These are phyloP conservation scores for Pelmatolapia mariae DNA, from an alignment of 2,113 vertebrate genomes.

Conservation along the genomic window DNA sequence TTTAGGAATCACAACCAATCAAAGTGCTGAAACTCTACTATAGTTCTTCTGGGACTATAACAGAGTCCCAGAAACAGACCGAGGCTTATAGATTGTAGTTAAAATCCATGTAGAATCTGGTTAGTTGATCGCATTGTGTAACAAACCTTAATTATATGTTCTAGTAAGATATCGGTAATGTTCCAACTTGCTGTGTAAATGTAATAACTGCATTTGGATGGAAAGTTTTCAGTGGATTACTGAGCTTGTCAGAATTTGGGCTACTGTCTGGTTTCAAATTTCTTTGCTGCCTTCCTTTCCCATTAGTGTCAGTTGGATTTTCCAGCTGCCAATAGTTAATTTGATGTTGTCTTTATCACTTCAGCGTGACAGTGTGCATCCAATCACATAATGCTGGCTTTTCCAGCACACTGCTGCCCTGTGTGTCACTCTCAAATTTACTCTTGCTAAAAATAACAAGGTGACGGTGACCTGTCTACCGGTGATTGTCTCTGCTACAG, in stretches of 20 bases:
- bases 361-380: not conserved
- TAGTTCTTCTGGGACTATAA: not conserved
- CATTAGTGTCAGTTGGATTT: slow-evolving; percentile 37
- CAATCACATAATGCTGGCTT: slow-evolving; percentile 36
- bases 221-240: not conserved
- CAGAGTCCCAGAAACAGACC: not conserved
- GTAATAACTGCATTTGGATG: not conserved
- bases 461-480: slow-evolving; percentile 34
- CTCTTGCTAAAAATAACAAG: slow-evolving; percentile 53
- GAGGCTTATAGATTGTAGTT: not conserved
- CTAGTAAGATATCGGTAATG: not conserved
- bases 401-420: not conserved
- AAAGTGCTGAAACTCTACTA: not conserved
- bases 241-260: not conserved
- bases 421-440: slow-evolving; percentile 34
- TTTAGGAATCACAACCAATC: not conserved
- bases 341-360: slow-evolving; percentile 46
- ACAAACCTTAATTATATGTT: not conserved
- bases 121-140: not conserved
- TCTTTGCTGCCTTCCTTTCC: not conserved
- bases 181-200: not conserved
- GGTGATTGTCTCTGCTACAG: slow-evolving; percentile 14
- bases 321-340: slow-evolving; percentile 49
- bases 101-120: not conserved
- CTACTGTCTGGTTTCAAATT: not conserved